Evolutionary conservation across 1,140 invertebrate genomes (phyloP), one percentile per base, ranked within the genome.

Genomic region (Spodoptera frugiperda): DNA sequence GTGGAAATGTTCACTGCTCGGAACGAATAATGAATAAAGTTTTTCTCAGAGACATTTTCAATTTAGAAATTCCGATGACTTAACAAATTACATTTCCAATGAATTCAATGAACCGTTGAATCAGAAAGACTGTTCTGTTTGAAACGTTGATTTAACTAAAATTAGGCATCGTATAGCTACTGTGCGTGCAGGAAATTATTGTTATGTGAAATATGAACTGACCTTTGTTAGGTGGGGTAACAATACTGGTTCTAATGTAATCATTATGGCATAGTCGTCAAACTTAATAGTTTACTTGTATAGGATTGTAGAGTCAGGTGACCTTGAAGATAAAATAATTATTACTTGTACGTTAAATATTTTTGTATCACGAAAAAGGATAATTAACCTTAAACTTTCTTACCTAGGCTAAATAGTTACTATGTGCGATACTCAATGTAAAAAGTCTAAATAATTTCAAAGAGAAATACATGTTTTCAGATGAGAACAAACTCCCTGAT

Each of bases 181-280:
- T 51, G 15, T 68, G 48, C 65, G 65, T 68, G 65, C 65, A 48
- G 48, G 65, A 68, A 68, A 53, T 49, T 51, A 10, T 48, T 65
- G 61, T 46, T 49, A 67, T 67, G 63, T 49, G 44, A 49, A 67
- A 67, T 67, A 67, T 49, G 63, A 67, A 49, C 44, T 49, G 21
- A 67, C 44, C 44, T 67, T 67, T 67, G 63, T 48, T 63, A 48
- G 4, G 44, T 67, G 14, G 12, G 15, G 12, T 49, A 61, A 61
- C 25, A 48, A 10, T 46, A 17, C 48, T 70, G 17, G 21, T 14
- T 2, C 30, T 55, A 54, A 44, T 21, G 19, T 57, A 25, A 57
- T 72, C 17, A 67, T 48, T 49, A 70, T 17, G 49, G 49, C 49
- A 44, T 55, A 39, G 14, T 46, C 12, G 17, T 25, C 17, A 49